A percentile compares a stretch with the other conserved stretches of the same genome.
Evolutionary conservation across 1,140 invertebrate genomes (phyloP).

Genomic region (Mizuhopecten yessoensis): DNA sequence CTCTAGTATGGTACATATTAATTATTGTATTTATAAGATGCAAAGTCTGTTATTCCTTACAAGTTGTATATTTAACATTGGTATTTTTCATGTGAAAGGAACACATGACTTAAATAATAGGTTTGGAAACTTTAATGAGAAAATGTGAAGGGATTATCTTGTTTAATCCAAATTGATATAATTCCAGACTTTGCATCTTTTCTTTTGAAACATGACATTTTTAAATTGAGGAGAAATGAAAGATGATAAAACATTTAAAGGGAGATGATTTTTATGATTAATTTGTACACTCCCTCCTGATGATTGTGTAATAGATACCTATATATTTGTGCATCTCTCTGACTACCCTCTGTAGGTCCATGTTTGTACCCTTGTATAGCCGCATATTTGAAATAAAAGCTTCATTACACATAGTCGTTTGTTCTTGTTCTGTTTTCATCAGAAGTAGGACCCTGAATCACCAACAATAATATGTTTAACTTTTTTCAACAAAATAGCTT

Average conservation of each 20-base stretch:
- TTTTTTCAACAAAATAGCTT: no score
- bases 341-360: slow-evolving; percentile 28
- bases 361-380: slow-evolving; percentile 38
- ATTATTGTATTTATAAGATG: not conserved
- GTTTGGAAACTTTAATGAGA: no score
- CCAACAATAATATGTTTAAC: no score
- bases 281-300: not conserved
- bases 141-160: not conserved
- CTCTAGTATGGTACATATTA: not conserved
- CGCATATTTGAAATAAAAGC: slow-evolving; percentile 39
- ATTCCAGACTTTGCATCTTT: not conserved
- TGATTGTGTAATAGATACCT: slow-evolving; percentile 18
- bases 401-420: not conserved
- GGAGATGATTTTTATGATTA: slow-evolving; percentile 5
- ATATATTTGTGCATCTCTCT: slow-evolving; percentile 34
- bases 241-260: not conserved
- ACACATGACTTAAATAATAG: not conserved
- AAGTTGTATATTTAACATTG: not conserved
- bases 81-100: not conserved
- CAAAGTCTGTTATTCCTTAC: not conserved
- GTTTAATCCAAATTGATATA: not conserved
- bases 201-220: not conserved
- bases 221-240: not conserved
- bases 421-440: not conserved
- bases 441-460: not conserved